phyloP scores from a whole-genome alignment of 2,797 vertebrate genomes.

The Phyllotis vaccarum region DNA sequence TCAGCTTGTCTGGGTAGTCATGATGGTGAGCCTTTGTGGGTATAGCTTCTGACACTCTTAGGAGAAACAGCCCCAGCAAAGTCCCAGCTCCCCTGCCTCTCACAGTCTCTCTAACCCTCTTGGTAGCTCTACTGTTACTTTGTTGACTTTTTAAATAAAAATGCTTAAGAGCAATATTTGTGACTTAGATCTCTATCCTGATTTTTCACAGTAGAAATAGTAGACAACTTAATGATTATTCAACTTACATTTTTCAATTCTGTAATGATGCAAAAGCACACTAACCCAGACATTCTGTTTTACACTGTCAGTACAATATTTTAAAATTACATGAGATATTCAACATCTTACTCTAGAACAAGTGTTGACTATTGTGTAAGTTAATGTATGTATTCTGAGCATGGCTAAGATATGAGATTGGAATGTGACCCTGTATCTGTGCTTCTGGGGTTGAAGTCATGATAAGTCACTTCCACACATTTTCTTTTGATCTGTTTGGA shows the following conservation, averaged over 20 bases:
- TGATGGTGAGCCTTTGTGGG: not conserved
- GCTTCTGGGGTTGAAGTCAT: constrained; percentile 18
- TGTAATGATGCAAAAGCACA: not conserved
- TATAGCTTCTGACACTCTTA: not conserved
- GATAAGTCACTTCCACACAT: not conserved
- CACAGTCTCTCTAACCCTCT: not conserved
- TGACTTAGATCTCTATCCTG: constrained; percentile 19
- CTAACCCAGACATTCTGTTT: not conserved
- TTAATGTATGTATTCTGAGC: not conserved
- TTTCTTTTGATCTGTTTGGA: constrained; percentile 34
- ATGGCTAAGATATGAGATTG: not conserved
- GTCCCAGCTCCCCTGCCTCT: not conserved
- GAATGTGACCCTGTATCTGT: not conserved
- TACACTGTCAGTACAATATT: not conserved
- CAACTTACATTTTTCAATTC: not conserved
- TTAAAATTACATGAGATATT: not conserved
- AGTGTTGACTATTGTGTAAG: not conserved
- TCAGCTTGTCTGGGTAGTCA: not conserved
- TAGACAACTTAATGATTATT: not conserved
- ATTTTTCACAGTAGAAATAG: not conserved
- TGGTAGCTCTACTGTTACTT: not conserved
- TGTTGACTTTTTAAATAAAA: not conserved
- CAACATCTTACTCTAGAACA: not conserved
- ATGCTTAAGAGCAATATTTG: not conserved
- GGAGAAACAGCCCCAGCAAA: not conserved